Evolutionary conservation across 2,888 invertebrate genomes (phyloP), one percentile per base, ranked within the genome.

Genomic region (Muschampia plurimacula): DNA sequence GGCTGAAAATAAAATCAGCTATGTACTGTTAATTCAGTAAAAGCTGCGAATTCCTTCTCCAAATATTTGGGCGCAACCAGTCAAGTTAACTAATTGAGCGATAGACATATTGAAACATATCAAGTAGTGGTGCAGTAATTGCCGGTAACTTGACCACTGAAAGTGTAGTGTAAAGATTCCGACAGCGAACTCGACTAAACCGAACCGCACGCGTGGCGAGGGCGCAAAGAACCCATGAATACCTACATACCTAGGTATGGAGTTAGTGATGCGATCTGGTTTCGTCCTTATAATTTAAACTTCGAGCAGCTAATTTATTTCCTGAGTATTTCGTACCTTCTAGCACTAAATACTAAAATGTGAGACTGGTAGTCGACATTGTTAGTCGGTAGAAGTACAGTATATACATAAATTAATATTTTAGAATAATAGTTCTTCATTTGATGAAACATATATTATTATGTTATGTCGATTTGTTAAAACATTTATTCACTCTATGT

Each of bases 331-430:
- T 91, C 88, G 84, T 91, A 91, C 87, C 88, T 93, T 92, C 89
- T 93, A 93, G 91, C 90, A 90, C 91, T 91, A 91, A 89, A 87
- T 89, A 91, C 92, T 92, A 93, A 93, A 92, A 93, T 93, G 93
- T 94, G 93, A 94, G 94, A 94, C 94, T 94, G 94, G 93, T 94
- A 93, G 93, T 93, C 93, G 86, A 92, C 93, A 93, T 93, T 93
- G 87, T 91, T 94, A 94, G 93, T 89, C 89, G 84, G 89, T 94
- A 93, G 92, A 88, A 88, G 87, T 92, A 80, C 79, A 79, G 80
- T 75, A 74, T 77, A 91, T 91, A 91, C 87, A 91, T 90, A 86
- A 87, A 88, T 88, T 89, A 87, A 89, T 89, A 89, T 88, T 92
- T 90, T 91, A 92, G 90, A 88, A 82, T 86, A 81, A 86, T 88